These are phyloP conservation scores for Zaprionus lineosus DNA, from an alignment of 2,888 invertebrate genomes.

Conservation along the genomic window DNA sequence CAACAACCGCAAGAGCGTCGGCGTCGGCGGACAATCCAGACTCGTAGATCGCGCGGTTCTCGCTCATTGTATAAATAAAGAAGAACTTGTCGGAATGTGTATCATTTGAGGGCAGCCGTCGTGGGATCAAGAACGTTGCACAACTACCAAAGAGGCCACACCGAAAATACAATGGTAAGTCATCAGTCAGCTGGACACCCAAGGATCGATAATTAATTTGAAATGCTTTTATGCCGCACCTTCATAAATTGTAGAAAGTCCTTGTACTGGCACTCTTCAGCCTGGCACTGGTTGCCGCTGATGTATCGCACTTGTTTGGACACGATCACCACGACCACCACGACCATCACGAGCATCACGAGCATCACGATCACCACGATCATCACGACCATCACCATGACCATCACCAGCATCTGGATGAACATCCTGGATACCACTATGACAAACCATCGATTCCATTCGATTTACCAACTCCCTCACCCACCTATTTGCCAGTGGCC, in stretches of 20 bases:
- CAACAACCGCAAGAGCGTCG: too few relatives aligned
- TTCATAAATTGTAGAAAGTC: slow-evolving; percentile 72
- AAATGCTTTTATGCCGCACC: background rate
- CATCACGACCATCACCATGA: slow-evolving; percentile 34
- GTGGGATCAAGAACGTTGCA: slow-evolving; percentile 55
- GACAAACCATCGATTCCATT: slow-evolving; percentile 54
- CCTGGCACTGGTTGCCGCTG: slow-evolving; percentile 67
- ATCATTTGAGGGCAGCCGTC: slow-evolving; percentile 60
- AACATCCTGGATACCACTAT: slow-evolving; percentile 71
- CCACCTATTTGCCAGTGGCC: slow-evolving; percentile 45
- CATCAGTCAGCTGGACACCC: background rate
- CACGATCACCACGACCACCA: slow-evolving; percentile 54
- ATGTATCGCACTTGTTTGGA: slow-evolving; percentile 73
- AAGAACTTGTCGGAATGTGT: slow-evolving; percentile 66
- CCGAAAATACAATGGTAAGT: slow-evolving; percentile 44
- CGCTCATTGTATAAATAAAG: slow-evolving; percentile 67
- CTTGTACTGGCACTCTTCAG: slow-evolving; percentile 57
- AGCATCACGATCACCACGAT: slow-evolving; percentile 39
- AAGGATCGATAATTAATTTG: too few relatives aligned
- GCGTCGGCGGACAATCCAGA: slow-evolving; percentile 27
- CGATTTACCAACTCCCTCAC: slow-evolving; percentile 54
- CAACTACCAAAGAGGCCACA: slow-evolving; percentile 2
- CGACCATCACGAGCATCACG: slow-evolving; percentile 44
- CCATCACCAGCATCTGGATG: slow-evolving; percentile 40
- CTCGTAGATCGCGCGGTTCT: slow-evolving; percentile 35